phyloP scores from a whole-genome alignment of 2,113 vertebrate species.

The Hemiscyllium ocellatum region DNA sequence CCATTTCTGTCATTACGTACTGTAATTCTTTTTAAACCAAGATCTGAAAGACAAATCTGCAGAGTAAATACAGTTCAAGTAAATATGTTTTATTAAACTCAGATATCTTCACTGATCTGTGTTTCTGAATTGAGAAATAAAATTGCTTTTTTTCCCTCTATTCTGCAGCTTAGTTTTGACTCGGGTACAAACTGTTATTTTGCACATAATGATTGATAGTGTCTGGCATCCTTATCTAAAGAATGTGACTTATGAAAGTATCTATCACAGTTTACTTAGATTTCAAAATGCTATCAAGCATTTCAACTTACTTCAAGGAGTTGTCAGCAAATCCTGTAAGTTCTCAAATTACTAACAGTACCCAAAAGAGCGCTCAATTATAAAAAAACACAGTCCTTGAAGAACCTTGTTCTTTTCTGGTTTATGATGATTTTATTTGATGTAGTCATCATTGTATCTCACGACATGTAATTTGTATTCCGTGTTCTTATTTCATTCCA shows the following conservation, averaged over 20 bases:
- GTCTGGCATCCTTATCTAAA: neutral
- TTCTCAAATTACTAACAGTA: neutral
- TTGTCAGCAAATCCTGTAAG: neutral
- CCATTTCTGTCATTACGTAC: too few relatives aligned
- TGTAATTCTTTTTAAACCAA: neutral
- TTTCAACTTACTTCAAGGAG: neutral
- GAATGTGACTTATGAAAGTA: neutral
- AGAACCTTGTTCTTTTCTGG: neutral
- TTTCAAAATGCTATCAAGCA: neutral
- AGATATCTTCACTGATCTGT: neutral
- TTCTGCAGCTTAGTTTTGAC: neutral
- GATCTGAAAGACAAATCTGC: neutral
- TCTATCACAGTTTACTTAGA: neutral
- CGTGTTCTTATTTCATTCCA: neutral
- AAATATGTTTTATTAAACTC: neutral
- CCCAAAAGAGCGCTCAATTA: neutral
- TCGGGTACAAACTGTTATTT: neutral
- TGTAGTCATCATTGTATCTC: neutral
- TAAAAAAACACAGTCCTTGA: neutral
- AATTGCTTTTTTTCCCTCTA: too few relatives aligned
- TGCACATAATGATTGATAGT: neutral
- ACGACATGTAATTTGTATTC: neutral
- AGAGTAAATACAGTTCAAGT: neutral
- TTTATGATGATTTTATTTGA: neutral
- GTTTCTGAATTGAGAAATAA: neutral